A percentile compares a stretch with the other conserved stretches of the same genome.
phyloP scores from a whole-genome alignment of 1,140 invertebrate species.

The Drosophila pruinosa region DNA sequence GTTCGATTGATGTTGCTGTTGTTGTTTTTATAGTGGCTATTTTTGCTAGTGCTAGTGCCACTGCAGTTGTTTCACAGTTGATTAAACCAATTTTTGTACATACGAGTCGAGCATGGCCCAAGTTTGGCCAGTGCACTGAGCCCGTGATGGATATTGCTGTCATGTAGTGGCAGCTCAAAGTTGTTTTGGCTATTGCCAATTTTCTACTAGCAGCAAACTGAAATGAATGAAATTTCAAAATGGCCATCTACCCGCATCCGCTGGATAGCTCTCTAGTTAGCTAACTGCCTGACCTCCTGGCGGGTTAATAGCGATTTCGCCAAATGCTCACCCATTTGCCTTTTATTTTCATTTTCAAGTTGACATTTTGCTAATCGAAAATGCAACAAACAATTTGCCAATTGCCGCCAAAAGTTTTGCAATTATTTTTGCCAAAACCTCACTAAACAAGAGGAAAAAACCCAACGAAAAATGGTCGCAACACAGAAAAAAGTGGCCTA shows the following conservation, averaged over 20 bases:
- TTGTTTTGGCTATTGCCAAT: constrained; percentile 64
- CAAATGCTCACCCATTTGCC: constrained; percentile 58
- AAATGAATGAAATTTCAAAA: constrained; percentile 76
- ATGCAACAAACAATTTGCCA: constrained; percentile 76
- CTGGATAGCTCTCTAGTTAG: neutral
- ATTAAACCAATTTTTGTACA: constrained; percentile 81
- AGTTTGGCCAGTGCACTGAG: constrained; percentile 45
- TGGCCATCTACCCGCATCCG: constrained; percentile 26
- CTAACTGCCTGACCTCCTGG: neutral
- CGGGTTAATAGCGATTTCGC: constrained; percentile 62
- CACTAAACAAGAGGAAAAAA: constrained; percentile 17
- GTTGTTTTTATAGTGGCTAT: constrained; percentile 28
- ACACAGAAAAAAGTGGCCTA: constrained; percentile 34
- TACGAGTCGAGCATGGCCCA: constrained; percentile 28
- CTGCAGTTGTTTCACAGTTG: constrained; percentile 78
- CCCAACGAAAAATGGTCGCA: neutral
- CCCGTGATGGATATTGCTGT: constrained; percentile 77
- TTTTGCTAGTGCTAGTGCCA: constrained; percentile 43
- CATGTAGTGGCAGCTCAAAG: constrained; percentile 54
- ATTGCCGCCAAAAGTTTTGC: constrained; percentile 69
- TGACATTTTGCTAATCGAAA: constrained; percentile 81
- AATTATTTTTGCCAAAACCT: constrained; percentile 62
- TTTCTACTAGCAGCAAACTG: constrained; percentile 48
- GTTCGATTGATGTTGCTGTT: constrained; percentile 24
- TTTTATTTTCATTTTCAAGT: constrained; percentile 60